Base-by-base conservation (phyloP, 92 coral and sea anemone genomes). In the Palythoa caribaeorum region DNA sequence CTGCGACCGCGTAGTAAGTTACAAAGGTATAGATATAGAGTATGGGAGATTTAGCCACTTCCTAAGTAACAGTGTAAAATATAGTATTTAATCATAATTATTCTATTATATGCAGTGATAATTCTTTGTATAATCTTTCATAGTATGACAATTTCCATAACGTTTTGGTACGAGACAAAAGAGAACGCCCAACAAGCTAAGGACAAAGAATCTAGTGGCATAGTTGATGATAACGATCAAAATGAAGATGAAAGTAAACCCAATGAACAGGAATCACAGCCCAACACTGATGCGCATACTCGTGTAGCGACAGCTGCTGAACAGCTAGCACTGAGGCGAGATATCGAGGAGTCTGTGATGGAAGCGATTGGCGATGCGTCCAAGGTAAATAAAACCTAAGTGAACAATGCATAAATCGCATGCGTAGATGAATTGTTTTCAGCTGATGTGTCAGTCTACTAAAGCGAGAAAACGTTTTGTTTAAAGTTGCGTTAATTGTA, bases 101-200 rank as follows among this genome's bases (percentile, higher is more conserved):
- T 59, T 12, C n/a, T 6, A 62, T 28, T 28, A 28, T 28, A 28
- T 28, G 28, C 28, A 65, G 1, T 70, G 17, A 35, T 9, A 8
- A 12, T 35, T 1, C 15, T 70, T 44, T 44, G 50, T 44, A 44
- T 44, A 44, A 44, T 39, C 21, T 15, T 53, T 59, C 78, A 35
- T 84, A 97, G 99, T 84, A 93, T 92, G 87, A 94, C 99, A 4
- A 93, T 95, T 37, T 97, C 99, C 38, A 50, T 97, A 50, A 97
- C 96, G 50, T 97, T 97, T 79, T 97, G 99, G 99, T 97, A 95
- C 79, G 96, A 95, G 15, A 92, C 93, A 2, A 73, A 71, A 16
- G 83, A 91, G n/a, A 15, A 20, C 1, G 74, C 54, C 9, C 50
- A 57, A 19, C 39, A 6, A 59, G 15, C 12, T 5, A 68, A 63